These are phyloP conservation scores for Pandemis heparana DNA, from an alignment of 2,888 invertebrate species.

Conservation along the genomic window DNA sequence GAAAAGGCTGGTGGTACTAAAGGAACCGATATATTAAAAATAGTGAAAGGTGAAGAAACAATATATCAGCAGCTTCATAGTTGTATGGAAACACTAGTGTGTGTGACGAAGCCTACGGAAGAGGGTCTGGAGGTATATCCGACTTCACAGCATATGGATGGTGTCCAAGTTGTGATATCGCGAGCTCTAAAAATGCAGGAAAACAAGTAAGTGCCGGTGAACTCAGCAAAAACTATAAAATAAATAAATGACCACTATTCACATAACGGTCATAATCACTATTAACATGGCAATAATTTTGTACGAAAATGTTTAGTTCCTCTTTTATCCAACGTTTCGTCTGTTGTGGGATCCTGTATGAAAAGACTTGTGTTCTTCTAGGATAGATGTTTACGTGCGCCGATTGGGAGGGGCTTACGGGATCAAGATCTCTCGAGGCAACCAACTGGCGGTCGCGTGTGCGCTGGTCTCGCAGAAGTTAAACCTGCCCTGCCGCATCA, in stretches of 20 bases:
- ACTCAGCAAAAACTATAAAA: no score
- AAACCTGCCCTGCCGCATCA: constrained; percentile 87
- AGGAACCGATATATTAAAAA: constrained; percentile 69
- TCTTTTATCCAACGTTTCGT: no score
- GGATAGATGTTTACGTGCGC: constrained; percentile 47
- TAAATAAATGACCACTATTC: no score
- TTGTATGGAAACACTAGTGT: constrained; percentile 89
- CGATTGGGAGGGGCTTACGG: constrained; percentile 86
- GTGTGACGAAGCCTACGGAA: constrained; percentile 87
- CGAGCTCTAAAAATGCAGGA: constrained; percentile 19
- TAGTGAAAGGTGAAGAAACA: constrained; percentile 79
- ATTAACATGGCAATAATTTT: no score
- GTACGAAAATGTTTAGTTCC: no score
- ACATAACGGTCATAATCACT: no score
- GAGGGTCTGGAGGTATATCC: constrained; percentile 88
- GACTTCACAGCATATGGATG: constrained; percentile 86
- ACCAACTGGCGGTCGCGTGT: constrained; percentile 85
- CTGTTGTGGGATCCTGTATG: no score
- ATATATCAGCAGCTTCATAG: constrained; percentile 89
- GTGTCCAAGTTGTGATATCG: constrained; percentile 74
- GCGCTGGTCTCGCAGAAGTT: constrained; percentile 87
- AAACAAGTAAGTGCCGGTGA: constrained; percentile 17
- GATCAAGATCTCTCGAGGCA: constrained; percentile 88
- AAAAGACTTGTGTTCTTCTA: neutral
- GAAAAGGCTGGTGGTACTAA: constrained; percentile 55